phyloP scores from a whole-genome alignment of 2,797 vertebrate genomes.

The Chelidonichthys spinosus region DNA sequence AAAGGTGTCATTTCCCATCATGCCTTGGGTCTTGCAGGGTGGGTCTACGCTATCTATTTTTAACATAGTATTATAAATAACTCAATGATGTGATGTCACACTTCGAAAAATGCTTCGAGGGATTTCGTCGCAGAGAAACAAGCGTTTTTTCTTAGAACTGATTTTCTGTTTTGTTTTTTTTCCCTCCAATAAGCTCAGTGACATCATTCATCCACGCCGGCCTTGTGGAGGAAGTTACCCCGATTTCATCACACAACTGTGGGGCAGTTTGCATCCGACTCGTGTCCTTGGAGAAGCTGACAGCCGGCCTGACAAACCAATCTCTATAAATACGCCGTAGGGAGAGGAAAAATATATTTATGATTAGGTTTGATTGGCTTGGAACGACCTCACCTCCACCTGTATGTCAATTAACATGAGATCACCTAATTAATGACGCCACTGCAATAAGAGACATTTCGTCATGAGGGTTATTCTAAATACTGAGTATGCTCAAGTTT shows the following conservation, averaged over 20 bases:
- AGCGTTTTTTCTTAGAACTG: background rate
- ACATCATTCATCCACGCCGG: slow-evolving; percentile 28
- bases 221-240: slow-evolving; percentile 30
- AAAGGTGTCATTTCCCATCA: too few species aligned
- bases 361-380: background rate
- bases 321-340: background rate
- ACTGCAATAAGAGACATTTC: background rate
- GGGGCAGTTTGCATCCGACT: slow-evolving; percentile 25
- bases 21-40: too few species aligned
- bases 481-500: background rate
- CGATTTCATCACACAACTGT: slow-evolving; percentile 12
- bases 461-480: background rate
- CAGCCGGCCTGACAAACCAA: slow-evolving; percentile 4
- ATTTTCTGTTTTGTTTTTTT: background rate
- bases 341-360: background rate
- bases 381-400: background rate
- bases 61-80: background rate
- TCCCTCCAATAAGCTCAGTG: background rate
- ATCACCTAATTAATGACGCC: background rate
- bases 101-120: background rate
- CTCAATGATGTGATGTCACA: background rate
- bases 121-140: too few species aligned
- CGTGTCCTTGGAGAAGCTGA: slow-evolving; percentile 8
- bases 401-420: background rate
- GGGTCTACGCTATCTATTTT: background rate